Evolutionary conservation across 2,797 vertebrate species (phyloP), one percentile per base, ranked within the genome.

Genomic region (Lepilemur ruficaudatus): DNA sequence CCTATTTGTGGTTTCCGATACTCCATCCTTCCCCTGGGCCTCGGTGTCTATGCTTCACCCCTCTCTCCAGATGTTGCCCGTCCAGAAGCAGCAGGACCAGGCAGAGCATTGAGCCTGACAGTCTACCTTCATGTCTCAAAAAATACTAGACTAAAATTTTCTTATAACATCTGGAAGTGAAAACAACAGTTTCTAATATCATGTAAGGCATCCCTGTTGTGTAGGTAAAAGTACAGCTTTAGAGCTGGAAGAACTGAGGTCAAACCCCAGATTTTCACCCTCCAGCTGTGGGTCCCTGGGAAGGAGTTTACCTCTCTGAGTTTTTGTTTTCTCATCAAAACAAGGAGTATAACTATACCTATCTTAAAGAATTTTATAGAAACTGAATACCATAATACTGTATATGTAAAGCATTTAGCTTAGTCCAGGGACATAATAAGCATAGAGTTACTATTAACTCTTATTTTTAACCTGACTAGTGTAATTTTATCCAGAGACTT

Each of bases 311-410:
- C 69, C 46, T 79, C 35, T 80, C 38, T 59, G 18, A 91, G 63
- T 65, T 79, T 83, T 76, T 28, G n/a, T 91, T 86, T 86, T 17
- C 30, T 94, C 13, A 75, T 59, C 17, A 63, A 96, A 96, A 90
- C 1, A 67, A 59, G 3, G 15, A 87, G 18, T 17, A 57, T 73
- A 86, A 59, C 70, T 38, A 69, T 46, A 69, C 2, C 14, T 63
- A 82, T n/a, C 28, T 89, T 92, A 57, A 86, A 70, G 67, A 94
- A 17, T 11, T 86, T 78, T 70, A 89, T 13, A 11, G 67, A 48
- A 89, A 91, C 85, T 70, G 85, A 79, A 50, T 85, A 70, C 41
- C 4, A 28, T 52, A 52, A 70, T 20, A 17, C 11, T 14, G 22
- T 5, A n/a, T 10, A 32, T 46, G 65, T 13, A 78, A 81, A 59